Percentiles rank a stretch among this genome's conserved stretches.
These are phyloP conservation scores for Bubo blakistoni DNA, from an alignment of 2,113 vertebrate genomes.

Conservation along the genomic window DNA sequence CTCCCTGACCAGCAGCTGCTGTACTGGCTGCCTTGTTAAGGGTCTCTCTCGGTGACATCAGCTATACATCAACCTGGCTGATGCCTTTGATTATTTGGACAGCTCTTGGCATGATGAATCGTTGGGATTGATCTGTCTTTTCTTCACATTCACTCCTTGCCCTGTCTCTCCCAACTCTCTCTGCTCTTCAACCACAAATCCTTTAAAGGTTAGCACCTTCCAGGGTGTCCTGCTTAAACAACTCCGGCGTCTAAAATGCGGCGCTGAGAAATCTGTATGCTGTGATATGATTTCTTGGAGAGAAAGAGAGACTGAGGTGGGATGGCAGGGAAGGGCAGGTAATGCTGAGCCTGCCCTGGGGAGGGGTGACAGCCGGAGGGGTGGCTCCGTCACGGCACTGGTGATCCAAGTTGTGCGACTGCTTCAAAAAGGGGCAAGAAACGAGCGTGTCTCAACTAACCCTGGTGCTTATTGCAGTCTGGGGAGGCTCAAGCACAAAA, in stretches of 20 bases:
- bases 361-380: neutral
- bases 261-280: neutral
- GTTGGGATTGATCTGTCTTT: constrained; percentile 74
- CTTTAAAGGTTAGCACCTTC: neutral
- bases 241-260: neutral
- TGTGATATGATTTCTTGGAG: neutral
- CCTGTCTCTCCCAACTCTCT: constrained; percentile 48
- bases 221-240: neutral
- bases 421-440: neutral
- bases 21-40: constrained; percentile 76
- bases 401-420: neutral
- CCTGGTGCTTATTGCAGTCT: neutral
- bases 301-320: neutral
- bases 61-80: constrained; percentile 77
- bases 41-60: constrained; percentile 74
- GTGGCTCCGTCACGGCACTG: fast-evolving
- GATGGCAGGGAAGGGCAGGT: neutral
- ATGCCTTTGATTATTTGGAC: constrained; percentile 77
- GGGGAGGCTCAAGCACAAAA: neutral
- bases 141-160: constrained; percentile 25
- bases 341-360: neutral
- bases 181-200: constrained; percentile 25
- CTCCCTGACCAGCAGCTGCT: constrained; percentile 75
- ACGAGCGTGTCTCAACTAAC: neutral
- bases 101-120: constrained; percentile 73